phyloP scores from a whole-genome alignment of 2,113 vertebrate species.

The Thalassarche chlororhynchos region DNA sequence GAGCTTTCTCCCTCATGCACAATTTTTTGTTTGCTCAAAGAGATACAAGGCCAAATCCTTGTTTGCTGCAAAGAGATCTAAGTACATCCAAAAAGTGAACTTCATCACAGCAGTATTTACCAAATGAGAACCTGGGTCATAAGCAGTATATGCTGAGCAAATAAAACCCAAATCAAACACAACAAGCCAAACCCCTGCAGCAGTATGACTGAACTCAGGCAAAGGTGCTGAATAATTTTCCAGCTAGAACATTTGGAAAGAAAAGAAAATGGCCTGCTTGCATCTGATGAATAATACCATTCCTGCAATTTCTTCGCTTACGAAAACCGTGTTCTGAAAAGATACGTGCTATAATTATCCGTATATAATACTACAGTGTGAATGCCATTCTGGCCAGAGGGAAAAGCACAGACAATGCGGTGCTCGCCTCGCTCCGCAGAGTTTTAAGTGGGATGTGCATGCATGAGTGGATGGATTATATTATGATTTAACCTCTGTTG shows the following conservation, averaged over 20 bases:
- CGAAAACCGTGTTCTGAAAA: not conserved
- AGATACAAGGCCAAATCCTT: not conserved
- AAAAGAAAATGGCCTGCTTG: not conserved
- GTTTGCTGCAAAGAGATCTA: not conserved
- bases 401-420: not conserved
- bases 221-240: not conserved
- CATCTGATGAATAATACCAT: not conserved
- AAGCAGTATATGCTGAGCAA: not conserved
- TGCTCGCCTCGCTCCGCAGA: fast-evolving
- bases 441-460: not conserved
- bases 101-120: not conserved
- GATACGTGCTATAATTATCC: not conserved
- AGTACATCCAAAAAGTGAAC: not conserved
- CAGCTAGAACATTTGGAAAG: not conserved
- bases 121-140: not conserved
- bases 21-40: not conserved
- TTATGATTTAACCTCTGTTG: not conserved
- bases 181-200: not conserved
- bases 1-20: not conserved
- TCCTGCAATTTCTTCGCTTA: not conserved
- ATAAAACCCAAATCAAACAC: not conserved
- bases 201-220: not conserved
- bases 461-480: not conserved
- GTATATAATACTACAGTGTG: not conserved
- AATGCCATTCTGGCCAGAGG: not conserved